Evolutionary conservation across 2,113 vertebrate genomes (phyloP), one percentile per base, ranked within the genome.

Genomic region (Sitta europaea): DNA sequence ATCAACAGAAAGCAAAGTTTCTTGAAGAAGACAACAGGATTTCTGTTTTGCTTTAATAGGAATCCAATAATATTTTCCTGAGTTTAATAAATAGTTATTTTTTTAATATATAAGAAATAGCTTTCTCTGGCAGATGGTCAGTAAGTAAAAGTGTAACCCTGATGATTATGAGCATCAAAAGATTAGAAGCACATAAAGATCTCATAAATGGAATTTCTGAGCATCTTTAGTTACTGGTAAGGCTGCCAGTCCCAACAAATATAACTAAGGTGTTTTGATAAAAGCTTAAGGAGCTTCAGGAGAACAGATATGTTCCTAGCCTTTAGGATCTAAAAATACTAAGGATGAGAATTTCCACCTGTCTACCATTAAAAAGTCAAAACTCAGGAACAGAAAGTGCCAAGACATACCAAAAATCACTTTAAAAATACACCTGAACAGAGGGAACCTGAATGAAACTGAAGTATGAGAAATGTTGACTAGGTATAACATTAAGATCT

Each of bases 381-480:
- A 84, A 91, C 68, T 5, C 62, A 90, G 43, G 72, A 90, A 67
- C 36, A 86, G 81, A 90, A 83, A 83, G 35, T 77, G 43, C 71
- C 38, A 24, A 63, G 51, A 55, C 23, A 75, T 13, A 63, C 14
- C 74, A 47, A 66, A 92, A 94, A 95, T 58, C 65, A 38, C 51
- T 63, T 61, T 74, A 88, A 95, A 88, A 20, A n/a, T 29, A 86
- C 55, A 92, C 1, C 0, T 74, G 45, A 83, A 58, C 72, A 59
- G 75, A 74, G 36, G 71, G 59, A 96, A 85, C n/a, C 81, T 94
- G 88, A 80, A 94, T 84, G 91, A 95, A 95, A 67, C 61, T 68
- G 45, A 89, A 55, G 38, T 20, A 90, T 59, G 42, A 88, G 93
- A 90, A 95, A 70, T 38, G 31, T 86, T 88, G 47, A 67, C 75